Percentiles rank a stretch among this genome's conserved stretches.
Evolutionary conservation across 23 tunicate species (phyloP).

Genomic region (Oikopleura albicans): DNA sequence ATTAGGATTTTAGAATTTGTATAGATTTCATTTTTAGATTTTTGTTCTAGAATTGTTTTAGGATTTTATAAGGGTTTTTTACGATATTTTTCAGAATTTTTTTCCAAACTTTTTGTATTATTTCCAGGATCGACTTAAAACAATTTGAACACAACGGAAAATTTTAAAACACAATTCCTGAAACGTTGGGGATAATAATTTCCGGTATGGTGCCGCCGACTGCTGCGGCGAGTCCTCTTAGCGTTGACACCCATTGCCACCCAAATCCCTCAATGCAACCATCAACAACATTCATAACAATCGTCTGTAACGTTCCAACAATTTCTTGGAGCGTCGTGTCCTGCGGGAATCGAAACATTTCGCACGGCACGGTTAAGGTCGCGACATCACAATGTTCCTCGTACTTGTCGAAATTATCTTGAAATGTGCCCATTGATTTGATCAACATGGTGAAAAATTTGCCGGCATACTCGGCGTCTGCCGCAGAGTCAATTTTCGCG

Average conservation of each 20-base stretch:
- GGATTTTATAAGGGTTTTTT: too few species aligned
- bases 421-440: background rate
- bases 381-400: background rate
- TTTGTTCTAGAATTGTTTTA: too few species aligned
- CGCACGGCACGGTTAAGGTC: background rate
- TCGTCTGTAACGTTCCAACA: background rate
- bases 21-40: too few species aligned
- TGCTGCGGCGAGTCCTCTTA: background rate
- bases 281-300: background rate
- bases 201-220: background rate
- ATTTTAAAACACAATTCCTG: too few species aligned
- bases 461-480: background rate
- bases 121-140: too few species aligned
- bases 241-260: background rate
- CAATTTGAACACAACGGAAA: too few species aligned
- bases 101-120: too few species aligned
- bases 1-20: too few species aligned
- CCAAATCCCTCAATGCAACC: constrained; percentile 8
- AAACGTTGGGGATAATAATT: background rate
- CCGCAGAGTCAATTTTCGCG: background rate
- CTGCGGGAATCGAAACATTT: background rate
- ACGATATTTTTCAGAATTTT: too few species aligned
- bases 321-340: background rate
- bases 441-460: background rate
- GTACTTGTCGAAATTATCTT: background rate